These are phyloP conservation scores for Coenonympha arcania DNA, from an alignment of 2,888 invertebrate genomes.

Conservation along the genomic window DNA sequence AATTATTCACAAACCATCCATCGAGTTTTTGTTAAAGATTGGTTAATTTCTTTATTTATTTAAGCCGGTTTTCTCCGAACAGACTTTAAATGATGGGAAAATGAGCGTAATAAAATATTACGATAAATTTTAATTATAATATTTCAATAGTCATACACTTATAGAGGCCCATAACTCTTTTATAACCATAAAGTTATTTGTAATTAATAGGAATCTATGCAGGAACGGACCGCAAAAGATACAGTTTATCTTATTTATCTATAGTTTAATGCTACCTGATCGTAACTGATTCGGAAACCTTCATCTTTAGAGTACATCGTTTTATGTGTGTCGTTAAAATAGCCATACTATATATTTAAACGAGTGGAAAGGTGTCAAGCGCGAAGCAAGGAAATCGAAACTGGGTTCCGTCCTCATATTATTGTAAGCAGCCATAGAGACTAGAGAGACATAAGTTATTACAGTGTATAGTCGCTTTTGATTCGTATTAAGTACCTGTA, in stretches of 20 bases:
- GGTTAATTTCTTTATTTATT: too few species aligned
- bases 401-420: neutral
- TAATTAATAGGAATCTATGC: slow-evolving; percentile 9
- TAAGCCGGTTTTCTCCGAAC: too few species aligned
- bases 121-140: neutral
- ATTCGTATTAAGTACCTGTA: too few species aligned
- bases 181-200: slow-evolving; percentile 15
- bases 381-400: neutral
- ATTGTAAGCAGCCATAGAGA: too few species aligned
- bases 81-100: too few species aligned
- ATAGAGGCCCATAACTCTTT: neutral
- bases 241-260: slow-evolving; percentile 20
- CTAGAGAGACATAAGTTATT: too few species aligned
- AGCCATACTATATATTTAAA: neutral
- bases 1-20: too few species aligned
- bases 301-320: slow-evolving; percentile 14
- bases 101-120: neutral
- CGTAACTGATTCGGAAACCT: slow-evolving; percentile 18
- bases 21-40: too few species aligned
- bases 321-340: slow-evolving; percentile 20
- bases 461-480: too few species aligned
- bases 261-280: slow-evolving; percentile 17
- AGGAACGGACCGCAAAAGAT: slow-evolving; percentile 16
- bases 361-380: slow-evolving; percentile 6
- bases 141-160: neutral